Evolutionary conservation across 30 jellyfish, hydroid and myxozoan genomes (phyloP).

Genomic region (Aurelia sp.): DNA sequence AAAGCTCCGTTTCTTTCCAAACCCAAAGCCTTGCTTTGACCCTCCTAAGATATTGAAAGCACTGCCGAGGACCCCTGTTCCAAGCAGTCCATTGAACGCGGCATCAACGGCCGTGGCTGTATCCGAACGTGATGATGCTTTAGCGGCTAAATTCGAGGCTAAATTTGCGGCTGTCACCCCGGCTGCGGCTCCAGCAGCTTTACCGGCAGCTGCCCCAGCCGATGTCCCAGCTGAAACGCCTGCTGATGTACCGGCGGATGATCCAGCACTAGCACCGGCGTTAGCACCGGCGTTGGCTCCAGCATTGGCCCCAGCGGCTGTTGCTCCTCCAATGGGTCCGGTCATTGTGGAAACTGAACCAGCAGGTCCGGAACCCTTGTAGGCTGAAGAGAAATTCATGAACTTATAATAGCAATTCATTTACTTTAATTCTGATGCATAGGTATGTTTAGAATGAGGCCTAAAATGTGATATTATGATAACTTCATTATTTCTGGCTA

Average conservation of each 20-base stretch:
- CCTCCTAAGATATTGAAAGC: constrained; percentile 64
- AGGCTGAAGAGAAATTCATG: constrained; percentile 51
- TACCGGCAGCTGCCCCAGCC: constrained; percentile 63
- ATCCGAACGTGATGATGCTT: constrained; percentile 67
- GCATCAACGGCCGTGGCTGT: constrained; percentile 65
- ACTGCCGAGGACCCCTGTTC: constrained; percentile 65
- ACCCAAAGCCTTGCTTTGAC: constrained; percentile 46
- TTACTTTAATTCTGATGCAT: too few relatives aligned
- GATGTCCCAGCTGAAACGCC: constrained; percentile 59
- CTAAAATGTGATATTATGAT: too few relatives aligned
- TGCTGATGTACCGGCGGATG: constrained; percentile 62
- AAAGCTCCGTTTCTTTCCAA: constrained; percentile 66
- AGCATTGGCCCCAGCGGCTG: constrained; percentile 65
- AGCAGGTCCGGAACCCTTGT: constrained; percentile 90
- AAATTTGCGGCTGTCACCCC: constrained; percentile 54
- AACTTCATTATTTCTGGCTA: too few relatives aligned
- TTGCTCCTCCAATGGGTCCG: constrained; percentile 64
- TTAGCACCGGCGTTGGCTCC: constrained; percentile 51
- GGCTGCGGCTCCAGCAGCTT: constrained; percentile 63
- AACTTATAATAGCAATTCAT: not conserved
- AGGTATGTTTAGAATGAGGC: too few relatives aligned
- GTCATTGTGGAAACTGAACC: constrained; percentile 94
- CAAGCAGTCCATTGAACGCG: constrained; percentile 66
- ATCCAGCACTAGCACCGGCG: constrained; percentile 60
- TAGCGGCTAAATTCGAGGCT: constrained; percentile 56